Conservation (phyloP, 1,140 invertebrate genomes). For the Ostrea edulis region DNA sequence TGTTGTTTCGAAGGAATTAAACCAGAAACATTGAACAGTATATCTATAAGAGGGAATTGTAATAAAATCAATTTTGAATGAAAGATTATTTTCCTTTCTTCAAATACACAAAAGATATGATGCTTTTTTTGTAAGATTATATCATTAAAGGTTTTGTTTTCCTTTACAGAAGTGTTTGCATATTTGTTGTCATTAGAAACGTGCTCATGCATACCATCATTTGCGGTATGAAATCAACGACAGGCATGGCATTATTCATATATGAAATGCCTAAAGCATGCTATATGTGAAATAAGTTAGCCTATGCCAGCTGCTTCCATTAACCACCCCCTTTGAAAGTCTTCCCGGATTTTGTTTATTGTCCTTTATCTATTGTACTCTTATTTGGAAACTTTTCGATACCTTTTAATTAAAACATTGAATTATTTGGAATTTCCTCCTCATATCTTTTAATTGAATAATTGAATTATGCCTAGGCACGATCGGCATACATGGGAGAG, state of each 20-base stretch:
- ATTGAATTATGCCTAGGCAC: slow-evolving; percentile 16
- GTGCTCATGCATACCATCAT: not conserved
- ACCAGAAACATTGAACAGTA: not conserved
- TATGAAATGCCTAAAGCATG: not conserved
- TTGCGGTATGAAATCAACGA: not conserved
- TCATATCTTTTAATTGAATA: slow-evolving; percentile 17
- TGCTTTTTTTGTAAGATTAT: not conserved
- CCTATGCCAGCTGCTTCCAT: not conserved
- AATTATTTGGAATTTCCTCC: not conserved
- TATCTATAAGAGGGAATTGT: not conserved
- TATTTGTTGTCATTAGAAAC: slow-evolving; percentile 31
- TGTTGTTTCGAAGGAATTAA: slow-evolving; percentile 31
- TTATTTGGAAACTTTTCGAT: slow-evolving; percentile 17
- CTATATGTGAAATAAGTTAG: not conserved
- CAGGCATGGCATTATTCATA: not conserved
- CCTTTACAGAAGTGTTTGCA: not conserved
- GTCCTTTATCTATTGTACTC: not conserved
- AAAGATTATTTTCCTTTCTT: not conserved
- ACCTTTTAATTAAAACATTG: too few relatives aligned
- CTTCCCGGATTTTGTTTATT: slow-evolving; percentile 14
- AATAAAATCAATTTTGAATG: not conserved
- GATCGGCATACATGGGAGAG: not conserved
- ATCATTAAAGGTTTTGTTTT: slow-evolving; percentile 23
- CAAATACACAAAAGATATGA: not conserved
- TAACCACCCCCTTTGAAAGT: not conserved